A percentile compares a stretch with the other conserved stretches of the same genome.
Evolutionary conservation across 2,797 vertebrate genomes (phyloP).

Genomic region (Chanos chanos): DNA sequence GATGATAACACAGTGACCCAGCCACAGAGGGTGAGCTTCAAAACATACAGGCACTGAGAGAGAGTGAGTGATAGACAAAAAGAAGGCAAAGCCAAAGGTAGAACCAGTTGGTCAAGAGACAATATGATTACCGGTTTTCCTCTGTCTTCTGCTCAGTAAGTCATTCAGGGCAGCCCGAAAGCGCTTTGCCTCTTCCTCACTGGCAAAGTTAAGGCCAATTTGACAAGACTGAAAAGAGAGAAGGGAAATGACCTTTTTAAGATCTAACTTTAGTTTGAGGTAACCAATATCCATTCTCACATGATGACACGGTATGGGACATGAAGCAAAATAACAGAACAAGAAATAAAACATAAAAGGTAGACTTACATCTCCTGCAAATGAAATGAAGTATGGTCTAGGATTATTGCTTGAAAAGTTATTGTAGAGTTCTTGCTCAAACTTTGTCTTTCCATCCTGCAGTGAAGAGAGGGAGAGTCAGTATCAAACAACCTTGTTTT

Average conservation of each 20-base stretch:
- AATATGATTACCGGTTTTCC: constrained; percentile 81
- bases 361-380: constrained; percentile 91
- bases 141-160: constrained; percentile 84
- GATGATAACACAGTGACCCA: not conserved
- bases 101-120: too few relatives aligned
- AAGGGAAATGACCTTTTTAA: not conserved
- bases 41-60: too few relatives aligned
- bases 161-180: constrained; percentile 85
- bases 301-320: too few relatives aligned
- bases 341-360: not conserved
- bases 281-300: not conserved
- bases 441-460: constrained; percentile 90
- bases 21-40: too few relatives aligned
- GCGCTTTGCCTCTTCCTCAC: constrained; percentile 92
- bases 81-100: too few relatives aligned
- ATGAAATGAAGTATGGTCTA: constrained; percentile 93
- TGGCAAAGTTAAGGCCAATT: constrained; percentile 96
- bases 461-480: constrained; percentile 35
- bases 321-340: too few relatives aligned
- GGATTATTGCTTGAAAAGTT: constrained; percentile 90
- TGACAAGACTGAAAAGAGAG: constrained; percentile 81
- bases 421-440: constrained; percentile 96
- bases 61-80: too few relatives aligned
- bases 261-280: not conserved
- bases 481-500: not conserved